Base-by-base conservation (phyloP, 2,113 vertebrate species). In the Camelus bactrianus region DNA sequence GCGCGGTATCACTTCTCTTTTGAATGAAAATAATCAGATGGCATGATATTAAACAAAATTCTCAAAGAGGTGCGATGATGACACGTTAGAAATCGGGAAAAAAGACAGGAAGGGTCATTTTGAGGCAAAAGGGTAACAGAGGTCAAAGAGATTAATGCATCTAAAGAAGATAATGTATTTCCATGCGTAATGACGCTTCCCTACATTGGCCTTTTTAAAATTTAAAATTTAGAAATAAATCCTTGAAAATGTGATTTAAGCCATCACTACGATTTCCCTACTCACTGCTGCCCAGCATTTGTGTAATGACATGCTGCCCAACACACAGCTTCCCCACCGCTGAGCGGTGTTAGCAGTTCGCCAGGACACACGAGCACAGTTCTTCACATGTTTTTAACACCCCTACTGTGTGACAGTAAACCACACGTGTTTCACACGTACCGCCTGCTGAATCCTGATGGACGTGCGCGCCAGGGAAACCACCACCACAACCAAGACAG, bases 261-360 rank as follows among this genome's bases (percentile, higher is more conserved):
- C 16, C 3, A 65, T 32, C 28, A 16, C 8, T 15, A 17, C 0
- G 3, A n/a, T 85, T 50, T 64, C 56, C 17, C 56, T 35, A 4
- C 10, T 38, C 42, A 5, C 28, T 17, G 7, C 3, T n/a, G 11
- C 24, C 20, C 10, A 22, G 6, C 13, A 5, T 42, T 10, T 64
- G 15, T 62, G 19, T 15, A 24, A 10, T 3, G 8, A 1, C 5
- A 6, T 6, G 1, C 6, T 12, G 4, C 67, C 81, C 35, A 82
- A 60, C 60, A 35, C 38, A 52, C 20, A 19, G 1, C 6, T 62
- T 60, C 20, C 1, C 14, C 22, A 11, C 0, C 1, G 6, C 8
- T 28, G 46, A 15, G 28, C 5, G 26, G 2, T 8, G 6, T 19
- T 48, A 30, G 38, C 5, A 84, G 13, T 48, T 11, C 28, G 2